These are phyloP conservation scores for Thera britannica DNA, from an alignment of 2,888 invertebrate genomes.

Conservation along the genomic window DNA sequence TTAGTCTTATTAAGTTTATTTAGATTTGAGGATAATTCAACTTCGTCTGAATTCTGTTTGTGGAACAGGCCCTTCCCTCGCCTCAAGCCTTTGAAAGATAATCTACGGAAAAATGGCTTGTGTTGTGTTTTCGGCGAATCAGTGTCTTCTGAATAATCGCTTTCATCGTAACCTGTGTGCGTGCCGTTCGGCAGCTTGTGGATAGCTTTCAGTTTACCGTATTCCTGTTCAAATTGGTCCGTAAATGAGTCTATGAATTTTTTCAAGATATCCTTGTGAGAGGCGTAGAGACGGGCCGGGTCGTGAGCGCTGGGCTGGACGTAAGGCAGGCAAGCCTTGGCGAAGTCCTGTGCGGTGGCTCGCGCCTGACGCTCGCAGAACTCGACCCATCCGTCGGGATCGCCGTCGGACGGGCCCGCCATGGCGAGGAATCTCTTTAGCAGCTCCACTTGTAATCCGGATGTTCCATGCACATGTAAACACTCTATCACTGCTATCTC, in stretches of 20 bases:
- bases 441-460: conserved; percentile 79
- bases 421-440: conserved; percentile 80
- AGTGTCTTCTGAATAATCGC: conserved; percentile 91
- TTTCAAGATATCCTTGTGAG: conserved; percentile 91
- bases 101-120: conserved; percentile 92
- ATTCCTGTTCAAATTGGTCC: conserved; percentile 93
- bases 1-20: conserved; percentile 93
- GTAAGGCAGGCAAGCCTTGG: conserved; percentile 92
- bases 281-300: conserved; percentile 85
- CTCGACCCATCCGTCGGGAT: conserved; percentile 90
- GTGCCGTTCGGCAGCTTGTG: conserved; percentile 79
- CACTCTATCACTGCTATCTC: conserved; percentile 46
- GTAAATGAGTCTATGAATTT: conserved; percentile 94
- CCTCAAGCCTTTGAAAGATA: conserved; percentile 95
- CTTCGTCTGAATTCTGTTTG: conserved; percentile 95
- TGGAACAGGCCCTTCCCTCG: conserved; percentile 93
- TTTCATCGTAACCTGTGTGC: conserved; percentile 81
- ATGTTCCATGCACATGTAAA: conserved; percentile 51
- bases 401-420: conserved; percentile 86
- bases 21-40: conserved; percentile 87
- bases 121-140: conserved; percentile 92
- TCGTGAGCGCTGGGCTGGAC: conserved; percentile 89
- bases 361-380: conserved; percentile 95
- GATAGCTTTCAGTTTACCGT: conserved; percentile 79
- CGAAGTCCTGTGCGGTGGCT: conserved; percentile 94